Evolutionary conservation across 2,797 vertebrate genomes (phyloP).

Genomic region (Notoglanidium macrostoma): DNA sequence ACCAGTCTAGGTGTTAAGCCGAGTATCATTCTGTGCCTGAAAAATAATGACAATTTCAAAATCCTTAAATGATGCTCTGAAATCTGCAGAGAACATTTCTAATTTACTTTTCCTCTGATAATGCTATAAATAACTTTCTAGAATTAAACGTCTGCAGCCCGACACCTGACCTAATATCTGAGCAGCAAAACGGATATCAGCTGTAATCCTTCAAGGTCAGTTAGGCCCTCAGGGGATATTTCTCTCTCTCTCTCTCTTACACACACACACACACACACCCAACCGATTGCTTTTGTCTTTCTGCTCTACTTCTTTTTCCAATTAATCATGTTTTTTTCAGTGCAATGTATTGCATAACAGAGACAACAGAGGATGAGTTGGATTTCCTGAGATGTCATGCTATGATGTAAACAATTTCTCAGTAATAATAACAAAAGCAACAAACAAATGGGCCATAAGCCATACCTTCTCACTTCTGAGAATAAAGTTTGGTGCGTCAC

Average conservation of each 20-base stretch:
- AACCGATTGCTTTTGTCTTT: neutral
- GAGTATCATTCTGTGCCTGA: neutral
- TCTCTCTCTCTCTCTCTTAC: neutral
- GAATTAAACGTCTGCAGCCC: slow-evolving; percentile 20
- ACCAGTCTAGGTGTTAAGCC: neutral
- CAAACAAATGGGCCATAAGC: neutral
- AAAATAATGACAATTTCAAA: neutral
- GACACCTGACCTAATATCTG: slow-evolving; percentile 27
- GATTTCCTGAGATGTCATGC: slow-evolving; percentile 7
- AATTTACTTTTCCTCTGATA: slow-evolving; percentile 20
- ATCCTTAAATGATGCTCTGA: neutral
- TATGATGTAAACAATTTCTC: neutral
- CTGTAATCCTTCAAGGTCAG: slow-evolving; percentile 29
- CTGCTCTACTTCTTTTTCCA: neutral
- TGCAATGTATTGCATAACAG: neutral
- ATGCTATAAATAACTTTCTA: slow-evolving; percentile 40
- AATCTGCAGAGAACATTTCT: slow-evolving; percentile 1
- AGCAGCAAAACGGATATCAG: slow-evolving; percentile 32
- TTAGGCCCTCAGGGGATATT: neutral
- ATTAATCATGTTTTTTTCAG: neutral
- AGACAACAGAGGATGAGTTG: neutral
- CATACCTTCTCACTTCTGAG: slow-evolving; percentile 8
- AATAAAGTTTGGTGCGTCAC: neutral
- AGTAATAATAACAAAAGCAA: neutral
- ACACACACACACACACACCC: neutral